These are phyloP conservation scores for Tarsius wallacei DNA, from an alignment of 2,797 vertebrate genomes.

Conservation along the genomic window DNA sequence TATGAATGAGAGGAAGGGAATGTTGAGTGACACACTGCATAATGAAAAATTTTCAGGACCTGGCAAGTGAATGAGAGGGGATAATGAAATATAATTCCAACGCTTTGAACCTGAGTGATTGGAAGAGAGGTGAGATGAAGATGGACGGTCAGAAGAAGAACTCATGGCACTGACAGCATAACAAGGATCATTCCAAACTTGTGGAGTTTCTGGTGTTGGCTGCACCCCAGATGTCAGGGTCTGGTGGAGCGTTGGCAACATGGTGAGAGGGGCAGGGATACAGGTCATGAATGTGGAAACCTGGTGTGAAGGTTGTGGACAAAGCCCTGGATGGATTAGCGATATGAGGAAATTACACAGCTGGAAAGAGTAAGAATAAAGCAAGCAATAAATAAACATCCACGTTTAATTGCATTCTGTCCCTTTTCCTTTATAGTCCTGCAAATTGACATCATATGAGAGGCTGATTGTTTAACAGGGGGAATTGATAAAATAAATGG, in stretches of 20 bases:
- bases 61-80: not conserved
- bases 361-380: not conserved
- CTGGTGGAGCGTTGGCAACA: not conserved
- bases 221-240: not conserved
- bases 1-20: not conserved
- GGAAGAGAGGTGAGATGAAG: not conserved
- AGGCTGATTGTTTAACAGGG: conserved; percentile 5
- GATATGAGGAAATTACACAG: not conserved
- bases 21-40: not conserved
- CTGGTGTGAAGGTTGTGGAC: not conserved
- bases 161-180: not conserved
- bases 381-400: not conserved
- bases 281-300: not conserved
- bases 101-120: not conserved
- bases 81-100: not conserved
- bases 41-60: not conserved
- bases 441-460: conserved; percentile 53
- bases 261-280: not conserved
- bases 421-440: not conserved
- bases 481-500: conserved; percentile 44
- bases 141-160: not conserved
- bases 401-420: conserved; percentile 32
- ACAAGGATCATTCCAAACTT: not conserved
- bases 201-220: not conserved
- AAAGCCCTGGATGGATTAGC: not conserved